Conservation (phyloP, 2,797 vertebrate genomes). For the Phalanger gymnotis region DNA sequence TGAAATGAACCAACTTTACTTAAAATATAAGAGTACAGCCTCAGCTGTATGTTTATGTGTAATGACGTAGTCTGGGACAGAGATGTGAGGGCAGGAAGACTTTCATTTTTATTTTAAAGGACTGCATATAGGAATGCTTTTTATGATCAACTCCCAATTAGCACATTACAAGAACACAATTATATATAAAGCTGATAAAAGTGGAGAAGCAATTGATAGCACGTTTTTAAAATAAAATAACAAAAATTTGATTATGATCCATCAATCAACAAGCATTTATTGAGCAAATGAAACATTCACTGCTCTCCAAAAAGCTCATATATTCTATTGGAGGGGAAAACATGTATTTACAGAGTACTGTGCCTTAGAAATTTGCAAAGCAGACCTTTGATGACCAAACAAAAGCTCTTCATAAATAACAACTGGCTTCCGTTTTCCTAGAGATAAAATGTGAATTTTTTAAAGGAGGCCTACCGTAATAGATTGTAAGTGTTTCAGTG, state of each 20-base stretch:
- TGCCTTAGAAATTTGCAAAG: background rate
- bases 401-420: background rate
- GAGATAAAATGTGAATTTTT: background rate
- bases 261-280: background rate
- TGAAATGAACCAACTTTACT: background rate
- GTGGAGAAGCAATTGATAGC: background rate
- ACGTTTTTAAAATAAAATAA: background rate
- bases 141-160: slow-evolving; percentile 19
- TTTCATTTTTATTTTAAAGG: background rate
- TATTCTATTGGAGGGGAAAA: background rate
- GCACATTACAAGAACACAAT: background rate
- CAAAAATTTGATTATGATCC: background rate
- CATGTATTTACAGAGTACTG: background rate
- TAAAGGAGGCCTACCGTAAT: background rate
- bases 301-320: background rate
- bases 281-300: background rate
- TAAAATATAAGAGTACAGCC: background rate
- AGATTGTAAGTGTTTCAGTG: background rate
- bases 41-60: background rate
- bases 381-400: slow-evolving; percentile 1
- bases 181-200: background rate
- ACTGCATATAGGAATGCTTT: background rate
- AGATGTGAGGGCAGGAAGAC: background rate
- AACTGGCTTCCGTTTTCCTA: background rate
- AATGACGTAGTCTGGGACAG: background rate